A percentile compares a stretch with the other conserved stretches of the same genome.
Evolutionary conservation across 2,113 vertebrate species (phyloP).

Genomic region (Corythaixoides concolor): DNA sequence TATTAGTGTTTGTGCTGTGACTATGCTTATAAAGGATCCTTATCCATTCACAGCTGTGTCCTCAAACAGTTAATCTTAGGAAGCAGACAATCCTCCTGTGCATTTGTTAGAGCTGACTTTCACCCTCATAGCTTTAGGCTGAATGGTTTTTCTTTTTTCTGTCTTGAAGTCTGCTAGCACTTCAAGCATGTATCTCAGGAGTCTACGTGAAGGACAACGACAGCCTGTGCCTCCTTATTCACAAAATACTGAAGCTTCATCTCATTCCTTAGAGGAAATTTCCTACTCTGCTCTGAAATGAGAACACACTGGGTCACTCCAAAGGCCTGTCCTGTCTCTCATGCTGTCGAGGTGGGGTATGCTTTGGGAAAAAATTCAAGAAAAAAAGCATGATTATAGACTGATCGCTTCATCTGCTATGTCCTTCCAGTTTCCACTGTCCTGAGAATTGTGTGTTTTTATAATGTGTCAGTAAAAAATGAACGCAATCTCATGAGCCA

Average conservation of each 20-base stretch:
- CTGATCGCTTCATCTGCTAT: background rate
- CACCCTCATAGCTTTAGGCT: background rate
- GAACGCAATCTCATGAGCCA: background rate
- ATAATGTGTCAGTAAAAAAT: background rate
- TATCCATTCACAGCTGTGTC: background rate
- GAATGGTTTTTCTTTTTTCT: background rate
- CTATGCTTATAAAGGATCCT: background rate
- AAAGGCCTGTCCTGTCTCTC: background rate
- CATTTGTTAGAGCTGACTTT: background rate
- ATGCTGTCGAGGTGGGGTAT: accelerated
- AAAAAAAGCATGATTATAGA: background rate
- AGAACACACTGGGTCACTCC: background rate
- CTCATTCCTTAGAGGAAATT: background rate
- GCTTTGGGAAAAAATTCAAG: background rate
- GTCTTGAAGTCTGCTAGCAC: background rate
- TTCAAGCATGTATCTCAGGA: background rate
- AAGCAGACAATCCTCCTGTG: background rate
- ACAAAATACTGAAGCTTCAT: background rate
- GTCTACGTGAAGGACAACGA: accelerated
- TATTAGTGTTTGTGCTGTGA: background rate
- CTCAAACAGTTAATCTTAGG: background rate
- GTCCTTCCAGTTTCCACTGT: background rate
- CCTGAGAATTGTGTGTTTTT: background rate
- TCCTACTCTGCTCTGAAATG: background rate
- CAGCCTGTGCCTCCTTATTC: background rate